A percentile compares a stretch with the other conserved stretches of the same genome.
Conservation (phyloP, 1,140 invertebrate genomes). For the Philopotamus ludificatus region DNA sequence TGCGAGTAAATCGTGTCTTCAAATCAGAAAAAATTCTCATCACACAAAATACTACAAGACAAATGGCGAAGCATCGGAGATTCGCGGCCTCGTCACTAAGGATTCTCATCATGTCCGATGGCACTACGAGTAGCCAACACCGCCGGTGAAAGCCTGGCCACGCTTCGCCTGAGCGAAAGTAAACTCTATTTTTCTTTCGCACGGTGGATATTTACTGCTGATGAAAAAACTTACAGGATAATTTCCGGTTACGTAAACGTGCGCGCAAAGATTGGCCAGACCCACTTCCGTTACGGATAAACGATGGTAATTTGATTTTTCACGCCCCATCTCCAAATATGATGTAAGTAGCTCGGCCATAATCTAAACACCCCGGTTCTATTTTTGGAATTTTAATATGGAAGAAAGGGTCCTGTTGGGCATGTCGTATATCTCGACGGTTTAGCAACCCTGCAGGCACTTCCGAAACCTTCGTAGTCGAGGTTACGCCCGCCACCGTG, state of each 20-base stretch:
- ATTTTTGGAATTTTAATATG: too few species aligned
- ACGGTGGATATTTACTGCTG: not conserved
- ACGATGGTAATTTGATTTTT: not conserved
- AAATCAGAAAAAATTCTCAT: not conserved
- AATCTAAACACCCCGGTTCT: too few species aligned
- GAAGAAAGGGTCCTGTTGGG: too few species aligned
- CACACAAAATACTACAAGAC: not conserved
- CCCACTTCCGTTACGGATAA: conserved; percentile 3
- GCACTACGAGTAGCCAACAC: not conserved
- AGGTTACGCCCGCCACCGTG: too few species aligned
- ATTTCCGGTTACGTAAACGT: conserved; percentile 9
- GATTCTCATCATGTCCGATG: not conserved
- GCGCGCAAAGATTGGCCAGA: not conserved
- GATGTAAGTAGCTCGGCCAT: too few species aligned
- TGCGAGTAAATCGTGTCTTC: too few species aligned
- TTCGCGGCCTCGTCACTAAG: not conserved
- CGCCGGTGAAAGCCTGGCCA: not conserved
- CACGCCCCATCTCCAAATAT: not conserved
- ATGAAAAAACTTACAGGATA: not conserved
- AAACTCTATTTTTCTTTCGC: not conserved
- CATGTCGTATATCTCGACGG: too few species aligned
- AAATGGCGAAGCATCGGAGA: not conserved
- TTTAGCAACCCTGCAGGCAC: too few species aligned
- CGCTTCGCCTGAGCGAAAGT: not conserved
- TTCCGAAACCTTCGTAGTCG: too few species aligned